A percentile compares a stretch with the other conserved stretches of the same genome.
These are phyloP conservation scores for Cotesia chilonis DNA, from an alignment of 1,140 invertebrate species.

Conservation along the genomic window DNA sequence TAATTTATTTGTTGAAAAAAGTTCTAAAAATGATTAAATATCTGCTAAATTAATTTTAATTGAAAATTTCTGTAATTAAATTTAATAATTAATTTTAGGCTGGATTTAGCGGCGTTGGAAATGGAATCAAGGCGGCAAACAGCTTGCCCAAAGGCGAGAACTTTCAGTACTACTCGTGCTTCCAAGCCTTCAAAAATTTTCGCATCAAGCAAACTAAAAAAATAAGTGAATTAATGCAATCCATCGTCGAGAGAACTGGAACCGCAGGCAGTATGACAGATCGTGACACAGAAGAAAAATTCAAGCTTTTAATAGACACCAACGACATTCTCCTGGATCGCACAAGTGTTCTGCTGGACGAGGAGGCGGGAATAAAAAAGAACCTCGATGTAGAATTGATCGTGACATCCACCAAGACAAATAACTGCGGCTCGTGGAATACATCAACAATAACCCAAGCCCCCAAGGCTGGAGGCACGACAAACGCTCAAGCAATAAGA, in stretches of 20 bases:
- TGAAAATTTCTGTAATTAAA: neutral
- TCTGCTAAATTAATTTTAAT: neutral
- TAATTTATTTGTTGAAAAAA: no score
- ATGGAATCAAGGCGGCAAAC: conserved; percentile 75
- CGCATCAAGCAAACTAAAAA: conserved; percentile 69
- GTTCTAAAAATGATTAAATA: no score
- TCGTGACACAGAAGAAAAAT: conserved; percentile 74
- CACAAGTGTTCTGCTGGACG: conserved; percentile 74
- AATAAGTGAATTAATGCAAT: conserved; percentile 67
- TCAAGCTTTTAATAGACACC: conserved; percentile 77
- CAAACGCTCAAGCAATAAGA: conserved; percentile 61
- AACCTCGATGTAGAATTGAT: conserved; percentile 62
- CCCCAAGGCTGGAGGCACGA: neutral
- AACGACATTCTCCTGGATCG: conserved; percentile 86
- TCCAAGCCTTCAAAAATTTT: conserved; percentile 73
- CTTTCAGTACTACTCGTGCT: conserved; percentile 76
- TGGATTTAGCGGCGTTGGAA: conserved; percentile 68
- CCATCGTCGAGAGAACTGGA: conserved; percentile 70
- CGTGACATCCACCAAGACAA: conserved; percentile 48
- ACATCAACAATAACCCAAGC: conserved; percentile 41
- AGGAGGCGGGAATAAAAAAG: conserved; percentile 74
- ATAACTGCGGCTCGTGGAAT: conserved; percentile 69
- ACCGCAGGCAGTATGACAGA: conserved; percentile 70
- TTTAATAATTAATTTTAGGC: conserved; percentile 57
- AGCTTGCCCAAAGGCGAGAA: conserved; percentile 73